phyloP scores from a whole-genome alignment of 2,888 invertebrate species.

The Eilema caniola region DNA sequence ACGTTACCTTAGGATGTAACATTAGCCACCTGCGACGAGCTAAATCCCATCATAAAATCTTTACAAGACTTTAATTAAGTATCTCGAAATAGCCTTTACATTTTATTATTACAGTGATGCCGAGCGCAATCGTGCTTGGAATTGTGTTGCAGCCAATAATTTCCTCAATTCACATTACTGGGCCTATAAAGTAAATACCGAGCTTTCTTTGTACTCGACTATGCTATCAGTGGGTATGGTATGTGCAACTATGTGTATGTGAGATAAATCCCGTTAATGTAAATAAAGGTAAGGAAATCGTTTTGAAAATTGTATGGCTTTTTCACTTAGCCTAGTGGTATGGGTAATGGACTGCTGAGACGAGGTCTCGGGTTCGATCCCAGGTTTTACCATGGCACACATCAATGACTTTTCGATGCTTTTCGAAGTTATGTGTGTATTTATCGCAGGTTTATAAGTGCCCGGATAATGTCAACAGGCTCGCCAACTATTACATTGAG shows the following conservation, averaged over 20 bases:
- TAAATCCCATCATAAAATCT: slow-evolving; percentile 19
- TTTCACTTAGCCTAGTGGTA: too few species aligned
- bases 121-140: slow-evolving; percentile 29
- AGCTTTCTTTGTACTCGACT: slow-evolving; percentile 43
- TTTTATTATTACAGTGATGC: slow-evolving; percentile 39
- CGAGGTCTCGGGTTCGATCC: too few species aligned
- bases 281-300: slow-evolving; percentile 5
- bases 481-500: too few species aligned
- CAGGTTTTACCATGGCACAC: too few species aligned
- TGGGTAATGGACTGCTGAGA: too few species aligned
- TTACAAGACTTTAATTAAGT: slow-evolving; percentile 31
- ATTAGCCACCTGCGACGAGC: slow-evolving; percentile 14
- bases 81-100: slow-evolving; percentile 31
- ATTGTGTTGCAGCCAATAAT: slow-evolving; percentile 32
- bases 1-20: slow-evolving; percentile 11
- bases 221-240: slow-evolving; percentile 5
- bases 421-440: too few species aligned
- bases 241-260: slow-evolving; percentile 17
- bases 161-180: slow-evolving; percentile 33
- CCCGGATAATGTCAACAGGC: too few species aligned
- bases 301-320: slow-evolving; percentile 10
- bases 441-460: too few species aligned
- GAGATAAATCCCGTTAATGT: slow-evolving; percentile 6
- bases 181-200: slow-evolving; percentile 39
- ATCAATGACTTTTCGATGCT: too few species aligned